phyloP scores from a whole-genome alignment of 2,888 invertebrate species.

The Leistus spinibarbis region DNA sequence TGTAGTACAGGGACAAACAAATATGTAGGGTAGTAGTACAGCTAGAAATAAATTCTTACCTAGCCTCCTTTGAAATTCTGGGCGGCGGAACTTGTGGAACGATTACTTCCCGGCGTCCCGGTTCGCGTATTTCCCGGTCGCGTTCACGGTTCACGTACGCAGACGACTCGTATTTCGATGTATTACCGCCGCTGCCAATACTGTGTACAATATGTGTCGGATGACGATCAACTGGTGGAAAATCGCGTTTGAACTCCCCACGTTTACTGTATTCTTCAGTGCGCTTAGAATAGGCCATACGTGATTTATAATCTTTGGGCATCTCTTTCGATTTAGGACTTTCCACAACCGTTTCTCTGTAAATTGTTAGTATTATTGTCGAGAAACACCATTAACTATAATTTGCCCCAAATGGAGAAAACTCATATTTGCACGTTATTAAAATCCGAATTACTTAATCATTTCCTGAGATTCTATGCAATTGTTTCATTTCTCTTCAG shows the following conservation, averaged over 20 bases:
- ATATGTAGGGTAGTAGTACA: too few species aligned
- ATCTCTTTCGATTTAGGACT: slow-evolving; percentile 24
- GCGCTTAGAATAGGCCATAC: slow-evolving; percentile 33
- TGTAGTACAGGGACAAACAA: too few species aligned
- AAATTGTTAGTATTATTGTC: background rate
- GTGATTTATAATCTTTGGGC: slow-evolving; percentile 34
- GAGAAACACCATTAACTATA: slow-evolving; percentile 2
- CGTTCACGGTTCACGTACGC: slow-evolving; percentile 31
- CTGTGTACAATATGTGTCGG: slow-evolving; percentile 24
- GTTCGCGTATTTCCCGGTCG: slow-evolving; percentile 35
- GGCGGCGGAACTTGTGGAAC: slow-evolving; percentile 32
- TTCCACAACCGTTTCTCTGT: slow-evolving; percentile 21
- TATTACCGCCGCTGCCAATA: slow-evolving; percentile 13
- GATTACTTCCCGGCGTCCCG: slow-evolving; percentile 22
- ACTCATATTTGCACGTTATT: background rate
- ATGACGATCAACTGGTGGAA: slow-evolving; percentile 49
- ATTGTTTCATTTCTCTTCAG: background rate
- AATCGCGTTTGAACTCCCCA: slow-evolving; percentile 59
- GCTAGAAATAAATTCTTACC: slow-evolving; percentile 2
- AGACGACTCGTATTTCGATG: slow-evolving; percentile 25
- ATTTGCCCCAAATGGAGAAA: background rate
- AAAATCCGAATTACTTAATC: background rate
- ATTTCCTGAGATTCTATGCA: background rate
- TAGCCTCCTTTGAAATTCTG: slow-evolving; percentile 26
- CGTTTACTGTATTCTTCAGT: slow-evolving; percentile 31